A percentile compares a stretch with the other conserved stretches of the same genome.
phyloP scores from a whole-genome alignment of 2,888 invertebrate species.

The Rotaria macrura region DNA sequence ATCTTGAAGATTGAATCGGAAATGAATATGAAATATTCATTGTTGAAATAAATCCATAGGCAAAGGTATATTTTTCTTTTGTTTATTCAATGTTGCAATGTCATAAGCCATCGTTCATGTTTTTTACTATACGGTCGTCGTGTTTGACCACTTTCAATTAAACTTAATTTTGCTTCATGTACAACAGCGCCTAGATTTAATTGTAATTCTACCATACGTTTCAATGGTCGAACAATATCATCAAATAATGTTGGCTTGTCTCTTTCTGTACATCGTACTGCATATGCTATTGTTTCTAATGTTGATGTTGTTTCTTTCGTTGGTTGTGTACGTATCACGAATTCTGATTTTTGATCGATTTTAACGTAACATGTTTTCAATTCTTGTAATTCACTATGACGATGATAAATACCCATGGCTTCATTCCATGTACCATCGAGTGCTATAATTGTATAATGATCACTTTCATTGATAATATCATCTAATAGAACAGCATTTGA shows the following conservation, averaged over 20 bases:
- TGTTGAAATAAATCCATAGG: too few relatives aligned
- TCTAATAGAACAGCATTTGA: conserved; percentile 23
- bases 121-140: background rate
- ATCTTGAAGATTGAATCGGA: too few relatives aligned
- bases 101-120: background rate
- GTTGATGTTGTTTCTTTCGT: conserved; percentile 32
- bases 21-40: too few relatives aligned
- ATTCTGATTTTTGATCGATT: conserved; percentile 27
- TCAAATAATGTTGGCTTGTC: background rate
- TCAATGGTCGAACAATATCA: conserved; percentile 6
- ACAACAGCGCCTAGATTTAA: background rate
- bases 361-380: conserved; percentile 24
- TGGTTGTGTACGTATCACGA: conserved; percentile 31
- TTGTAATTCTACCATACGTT: conserved; percentile 1
- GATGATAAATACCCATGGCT: conserved; percentile 32
- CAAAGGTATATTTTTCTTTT: background rate
- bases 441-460: conserved; percentile 26
- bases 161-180: background rate
- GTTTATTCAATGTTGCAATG: background rate
- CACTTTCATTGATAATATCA: conserved; percentile 1
- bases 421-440: conserved; percentile 33
- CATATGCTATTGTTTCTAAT: conserved; percentile 24
- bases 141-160: background rate
- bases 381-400: conserved; percentile 19
- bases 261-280: background rate